phyloP scores from a whole-genome alignment of 2,888 invertebrate genomes.

The Trilocha varians region DNA sequence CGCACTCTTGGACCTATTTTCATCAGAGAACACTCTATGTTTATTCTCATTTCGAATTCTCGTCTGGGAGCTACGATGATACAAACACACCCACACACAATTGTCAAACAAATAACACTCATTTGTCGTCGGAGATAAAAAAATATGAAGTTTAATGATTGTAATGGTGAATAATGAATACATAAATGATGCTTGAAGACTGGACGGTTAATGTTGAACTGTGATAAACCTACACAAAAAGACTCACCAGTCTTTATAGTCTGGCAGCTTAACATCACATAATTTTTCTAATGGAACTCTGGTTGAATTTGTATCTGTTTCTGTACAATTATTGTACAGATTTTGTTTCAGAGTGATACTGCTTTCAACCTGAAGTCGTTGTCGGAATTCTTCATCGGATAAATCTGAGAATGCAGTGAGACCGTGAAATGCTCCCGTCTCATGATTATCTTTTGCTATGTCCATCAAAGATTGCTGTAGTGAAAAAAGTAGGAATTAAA shows the following conservation, averaged over 20 bases:
- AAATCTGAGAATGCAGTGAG: conserved; percentile 32
- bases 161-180: too few relatives aligned
- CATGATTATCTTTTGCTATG: conserved; percentile 19
- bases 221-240: neutral
- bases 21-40: too few relatives aligned
- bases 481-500: too few relatives aligned
- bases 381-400: conserved; percentile 20
- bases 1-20: too few relatives aligned
- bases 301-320: neutral
- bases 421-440: conserved; percentile 20
- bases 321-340: neutral
- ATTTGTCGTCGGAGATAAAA: too few relatives aligned
- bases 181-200: too few relatives aligned
- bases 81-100: too few relatives aligned
- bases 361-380: neutral
- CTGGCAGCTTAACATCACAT: neutral
- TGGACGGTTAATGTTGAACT: neutral
- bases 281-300: neutral
- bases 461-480: conserved; percentile 26
- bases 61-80: too few relatives aligned
- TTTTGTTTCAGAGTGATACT: neutral
- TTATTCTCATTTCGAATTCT: too few relatives aligned
- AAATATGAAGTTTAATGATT: too few relatives aligned
- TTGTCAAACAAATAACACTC: too few relatives aligned
- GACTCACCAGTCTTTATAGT: neutral